Conservation (phyloP, 2,888 invertebrate species). For the Drosophila infuscata region DNA sequence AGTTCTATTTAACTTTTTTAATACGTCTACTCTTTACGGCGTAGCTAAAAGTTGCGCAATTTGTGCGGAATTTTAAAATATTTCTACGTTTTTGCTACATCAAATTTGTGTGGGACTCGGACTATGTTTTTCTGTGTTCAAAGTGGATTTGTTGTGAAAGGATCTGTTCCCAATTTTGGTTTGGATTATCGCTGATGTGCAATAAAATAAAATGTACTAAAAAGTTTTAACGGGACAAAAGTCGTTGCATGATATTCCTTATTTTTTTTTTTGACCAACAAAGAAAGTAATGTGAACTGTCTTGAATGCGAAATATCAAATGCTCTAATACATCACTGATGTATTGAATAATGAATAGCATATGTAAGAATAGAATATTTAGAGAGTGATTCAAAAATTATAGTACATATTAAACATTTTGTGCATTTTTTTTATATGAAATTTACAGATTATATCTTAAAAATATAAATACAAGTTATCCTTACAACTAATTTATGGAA, state of each 20-base stretch:
- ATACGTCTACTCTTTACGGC: conserved; percentile 30
- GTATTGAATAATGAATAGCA: not conserved
- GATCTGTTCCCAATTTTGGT: conserved; percentile 69
- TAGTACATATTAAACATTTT: not conserved
- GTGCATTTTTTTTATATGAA: not conserved
- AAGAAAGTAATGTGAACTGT: not conserved
- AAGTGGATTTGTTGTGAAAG: conserved; percentile 57
- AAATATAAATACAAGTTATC: not conserved
- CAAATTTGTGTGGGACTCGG: conserved; percentile 28
- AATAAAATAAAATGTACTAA: conserved; percentile 59
- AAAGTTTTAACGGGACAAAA: conserved; percentile 62
- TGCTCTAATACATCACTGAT: not conserved
- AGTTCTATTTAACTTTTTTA: conserved; percentile 58
- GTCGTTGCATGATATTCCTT: conserved; percentile 27
- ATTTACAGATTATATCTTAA: not conserved
- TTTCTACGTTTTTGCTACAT: conserved; percentile 41
- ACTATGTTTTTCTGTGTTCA: conserved; percentile 29
- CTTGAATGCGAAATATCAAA: not conserved
- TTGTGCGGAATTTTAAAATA: conserved; percentile 64
- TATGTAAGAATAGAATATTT: not conserved
- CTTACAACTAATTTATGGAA: not conserved
- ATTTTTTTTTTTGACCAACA: not conserved
- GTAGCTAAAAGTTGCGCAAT: conserved; percentile 58
- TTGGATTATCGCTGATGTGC: conserved; percentile 76
- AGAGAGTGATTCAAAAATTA: not conserved